Evolutionary conservation across 1,140 invertebrate genomes (phyloP).

Genomic region (Tribolium madens): DNA sequence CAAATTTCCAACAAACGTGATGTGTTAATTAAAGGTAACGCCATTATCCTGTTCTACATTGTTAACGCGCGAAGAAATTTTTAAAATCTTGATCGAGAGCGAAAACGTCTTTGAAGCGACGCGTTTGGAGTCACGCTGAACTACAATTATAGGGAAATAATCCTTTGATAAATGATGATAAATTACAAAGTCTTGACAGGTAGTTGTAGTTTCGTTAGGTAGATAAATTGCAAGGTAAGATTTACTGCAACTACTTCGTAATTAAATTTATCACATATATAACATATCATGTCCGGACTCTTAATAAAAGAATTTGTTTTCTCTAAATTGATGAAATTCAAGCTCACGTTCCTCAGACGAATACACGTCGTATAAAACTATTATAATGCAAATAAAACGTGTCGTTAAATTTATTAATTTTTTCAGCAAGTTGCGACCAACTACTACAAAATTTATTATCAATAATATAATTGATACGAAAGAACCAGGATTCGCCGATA

Average conservation of each 20-base stretch:
- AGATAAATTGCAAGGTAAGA: conserved; percentile 42
- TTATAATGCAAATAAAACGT: conserved; percentile 19
- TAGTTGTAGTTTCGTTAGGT: conserved; percentile 41
- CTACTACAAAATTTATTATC: conserved; percentile 19
- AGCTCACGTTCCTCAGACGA: neutral
- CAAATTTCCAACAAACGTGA: neutral
- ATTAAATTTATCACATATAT: conserved; percentile 41
- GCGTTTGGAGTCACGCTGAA: neutral
- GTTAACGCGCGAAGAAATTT: conserved; percentile 27
- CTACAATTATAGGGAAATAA: conserved; percentile 42
- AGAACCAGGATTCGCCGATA: conserved; percentile 12
- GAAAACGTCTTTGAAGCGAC: neutral
- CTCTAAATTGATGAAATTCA: conserved; percentile 9
- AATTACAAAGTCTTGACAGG: conserved; percentile 39
- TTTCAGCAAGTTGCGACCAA: neutral
- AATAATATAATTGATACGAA: conserved; percentile 42
- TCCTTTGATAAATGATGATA: conserved; percentile 43
- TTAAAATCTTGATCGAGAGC: neutral
- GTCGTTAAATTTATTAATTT: neutral
- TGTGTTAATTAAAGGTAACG: conserved; percentile 38
- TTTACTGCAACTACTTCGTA: conserved; percentile 36
- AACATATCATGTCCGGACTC: neutral
- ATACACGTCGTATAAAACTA: conserved; percentile 15
- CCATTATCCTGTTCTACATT: conserved; percentile 21
- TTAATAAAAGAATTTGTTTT: conserved; percentile 22